Conservation (phyloP, 37 sponge, comb jelly and placozoan genomes). For the Amphimedon queenslandica region DNA sequence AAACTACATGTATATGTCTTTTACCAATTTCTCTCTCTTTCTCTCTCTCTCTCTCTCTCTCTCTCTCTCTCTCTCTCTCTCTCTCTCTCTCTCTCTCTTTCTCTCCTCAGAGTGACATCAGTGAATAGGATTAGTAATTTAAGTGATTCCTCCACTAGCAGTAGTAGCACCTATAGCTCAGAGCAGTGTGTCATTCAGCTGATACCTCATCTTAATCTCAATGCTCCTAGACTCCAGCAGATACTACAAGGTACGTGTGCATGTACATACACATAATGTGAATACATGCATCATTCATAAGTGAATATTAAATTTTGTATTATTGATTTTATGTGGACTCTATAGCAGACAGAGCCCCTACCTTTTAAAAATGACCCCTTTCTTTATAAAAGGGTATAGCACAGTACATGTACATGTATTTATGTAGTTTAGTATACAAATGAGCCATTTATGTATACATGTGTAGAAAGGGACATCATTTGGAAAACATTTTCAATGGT, state of each 20-base stretch:
- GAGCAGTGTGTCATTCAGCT: slow-evolving; percentile 58
- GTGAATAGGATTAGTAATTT: slow-evolving; percentile 26
- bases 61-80: neutral
- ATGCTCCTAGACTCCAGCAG: slow-evolving; percentile 59
- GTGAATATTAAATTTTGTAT: neutral
- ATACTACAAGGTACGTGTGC: slow-evolving; percentile 56
- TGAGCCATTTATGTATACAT: neutral
- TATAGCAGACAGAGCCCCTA: too few species aligned
- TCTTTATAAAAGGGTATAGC: too few species aligned
- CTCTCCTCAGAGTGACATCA: slow-evolving; percentile 44
- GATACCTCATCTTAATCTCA: slow-evolving; percentile 67
- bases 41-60: neutral
- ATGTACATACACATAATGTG: slow-evolving; percentile 6
- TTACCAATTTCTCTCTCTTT: neutral
- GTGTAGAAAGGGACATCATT: too few species aligned
- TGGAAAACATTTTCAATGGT: too few species aligned
- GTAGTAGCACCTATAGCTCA: neutral
- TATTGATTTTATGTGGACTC: too few species aligned
- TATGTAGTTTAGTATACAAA: neutral
- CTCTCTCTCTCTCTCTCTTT: neutral
- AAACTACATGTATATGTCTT: too few species aligned
- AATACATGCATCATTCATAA: slow-evolving; percentile 4
- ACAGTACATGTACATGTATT: neutral
- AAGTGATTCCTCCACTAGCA: neutral
- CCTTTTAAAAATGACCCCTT: too few species aligned